Evolutionary conservation across 2,113 vertebrate species (phyloP), one percentile per base, ranked within the genome.

Genomic region (Macquaria australasica): DNA sequence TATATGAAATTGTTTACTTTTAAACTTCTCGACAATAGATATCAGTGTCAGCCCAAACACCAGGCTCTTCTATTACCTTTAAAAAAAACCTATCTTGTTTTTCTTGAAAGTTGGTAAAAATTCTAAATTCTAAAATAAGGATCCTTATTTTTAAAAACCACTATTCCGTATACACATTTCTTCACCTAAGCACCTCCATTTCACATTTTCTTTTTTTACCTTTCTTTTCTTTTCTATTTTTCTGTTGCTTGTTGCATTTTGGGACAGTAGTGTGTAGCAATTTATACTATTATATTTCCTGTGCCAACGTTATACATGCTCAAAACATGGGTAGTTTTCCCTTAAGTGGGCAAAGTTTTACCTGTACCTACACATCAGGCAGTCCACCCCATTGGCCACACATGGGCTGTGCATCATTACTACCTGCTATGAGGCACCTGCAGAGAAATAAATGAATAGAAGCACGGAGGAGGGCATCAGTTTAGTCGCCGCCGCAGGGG

Each of bases 381-480:
- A 39, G 64, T 73, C 86, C 48, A 56, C 18, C 77, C 67, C 50
- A 12, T 5, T 39, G 77, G 59, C 70, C 63, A 73, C 76, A 87
- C 34, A 74, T 3, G 41, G 56, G 28, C 63, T 78, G 79, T 64
- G 79, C 70, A 58, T 80, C 84, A 82, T 86, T 82, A 87, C 86
- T 87, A 88, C 91, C 90, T 85, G 85, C 89, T 70, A 79, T 2
- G 82, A 88, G 70, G 64, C 89, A 79, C 89, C 86, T 87, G 89
- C 92, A 80, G 91, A 78, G 91, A 92, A 83, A 88, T 92, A 87
- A 93, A 93, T 93, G 88, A 90, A 85, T 28, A 79, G 81, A 73
- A 66, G 86, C 86, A 79, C 18, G 15, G 63, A 90, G 83, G 84
- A 82, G 86, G 88, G 77, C 84, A 78, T 88, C 72, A 23, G 68